A percentile compares a stretch with the other conserved stretches of the same genome.
phyloP scores from a whole-genome alignment of 1,140 invertebrate genomes.

The Ceratina australensis region DNA sequence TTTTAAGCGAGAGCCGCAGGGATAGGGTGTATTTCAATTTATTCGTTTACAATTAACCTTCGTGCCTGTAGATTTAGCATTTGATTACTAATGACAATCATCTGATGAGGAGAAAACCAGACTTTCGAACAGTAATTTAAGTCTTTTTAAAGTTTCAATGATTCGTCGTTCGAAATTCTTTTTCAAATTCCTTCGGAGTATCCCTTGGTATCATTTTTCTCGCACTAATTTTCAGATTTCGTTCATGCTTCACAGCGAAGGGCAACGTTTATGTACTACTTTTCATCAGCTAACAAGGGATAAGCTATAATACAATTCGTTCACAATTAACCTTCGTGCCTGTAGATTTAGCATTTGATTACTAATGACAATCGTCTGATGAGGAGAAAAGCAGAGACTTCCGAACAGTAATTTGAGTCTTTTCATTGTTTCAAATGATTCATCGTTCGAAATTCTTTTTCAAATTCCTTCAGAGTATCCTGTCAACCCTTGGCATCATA shows the following conservation, averaged over 20 bases:
- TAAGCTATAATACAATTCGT: too few relatives aligned
- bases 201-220: neutral
- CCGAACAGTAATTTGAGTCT: neutral
- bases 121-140: too few relatives aligned
- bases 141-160: neutral
- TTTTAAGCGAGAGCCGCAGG: neutral
- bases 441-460: too few relatives aligned
- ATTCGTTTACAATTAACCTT: constrained; percentile 7
- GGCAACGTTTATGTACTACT: constrained; percentile 5
- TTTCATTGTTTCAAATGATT: neutral
- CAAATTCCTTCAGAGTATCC: too few relatives aligned
- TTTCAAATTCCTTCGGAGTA: too few relatives aligned
- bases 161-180: too few relatives aligned
- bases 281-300: constrained; percentile 41
- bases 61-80: neutral
- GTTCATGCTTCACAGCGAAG: neutral
- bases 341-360: neutral
- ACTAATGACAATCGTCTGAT: neutral
- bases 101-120: neutral
- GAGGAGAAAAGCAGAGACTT: neutral
- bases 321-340: neutral
- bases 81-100: neutral
- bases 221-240: neutral
- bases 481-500: neutral
- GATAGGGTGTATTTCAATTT: constrained; percentile 12